A percentile compares a stretch with the other conserved stretches of the same genome.
Conservation (phyloP, 2,888 invertebrate genomes). For the Leucoptera coffeella region DNA sequence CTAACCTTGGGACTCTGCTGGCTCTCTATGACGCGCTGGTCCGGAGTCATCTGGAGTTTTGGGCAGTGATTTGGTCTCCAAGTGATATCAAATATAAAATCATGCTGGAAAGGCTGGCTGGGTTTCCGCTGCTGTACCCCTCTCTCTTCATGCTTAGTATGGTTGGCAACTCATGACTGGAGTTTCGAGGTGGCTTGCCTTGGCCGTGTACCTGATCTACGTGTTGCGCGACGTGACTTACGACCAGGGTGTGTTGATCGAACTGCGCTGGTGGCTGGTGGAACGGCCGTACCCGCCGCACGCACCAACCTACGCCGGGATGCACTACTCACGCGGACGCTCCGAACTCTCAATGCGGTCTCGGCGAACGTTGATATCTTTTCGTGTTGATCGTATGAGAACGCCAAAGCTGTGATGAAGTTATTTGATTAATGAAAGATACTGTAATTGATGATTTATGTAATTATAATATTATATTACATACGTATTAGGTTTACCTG, state of each 20-base stretch:
- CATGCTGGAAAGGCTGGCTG: background rate
- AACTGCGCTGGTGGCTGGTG: background rate
- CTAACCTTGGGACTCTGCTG: background rate
- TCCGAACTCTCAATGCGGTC: too few relatives aligned
- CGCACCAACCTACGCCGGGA: too few relatives aligned
- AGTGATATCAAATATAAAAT: constrained; percentile 1
- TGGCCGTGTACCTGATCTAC: background rate
- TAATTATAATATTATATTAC: too few relatives aligned
- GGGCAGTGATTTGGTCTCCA: constrained; percentile 2
- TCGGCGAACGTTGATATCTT: too few relatives aligned
- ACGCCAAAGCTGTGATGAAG: too few relatives aligned
- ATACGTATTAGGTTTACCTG: too few relatives aligned
- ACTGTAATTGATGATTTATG: too few relatives aligned
- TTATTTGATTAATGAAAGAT: too few relatives aligned
- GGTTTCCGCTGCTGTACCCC: background rate
- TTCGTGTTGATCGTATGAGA: too few relatives aligned
- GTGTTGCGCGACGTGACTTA: background rate
- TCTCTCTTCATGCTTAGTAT: too few relatives aligned
- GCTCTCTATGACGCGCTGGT: constrained; percentile 1
- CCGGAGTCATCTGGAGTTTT: constrained; percentile 2
- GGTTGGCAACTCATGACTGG: background rate
- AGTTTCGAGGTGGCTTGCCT: background rate
- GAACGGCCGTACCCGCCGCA: too few relatives aligned
- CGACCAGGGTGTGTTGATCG: background rate
- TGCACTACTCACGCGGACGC: too few relatives aligned